Conservation (phyloP, 2,113 vertebrate genomes). For the Telmatochromis sp. region DNA sequence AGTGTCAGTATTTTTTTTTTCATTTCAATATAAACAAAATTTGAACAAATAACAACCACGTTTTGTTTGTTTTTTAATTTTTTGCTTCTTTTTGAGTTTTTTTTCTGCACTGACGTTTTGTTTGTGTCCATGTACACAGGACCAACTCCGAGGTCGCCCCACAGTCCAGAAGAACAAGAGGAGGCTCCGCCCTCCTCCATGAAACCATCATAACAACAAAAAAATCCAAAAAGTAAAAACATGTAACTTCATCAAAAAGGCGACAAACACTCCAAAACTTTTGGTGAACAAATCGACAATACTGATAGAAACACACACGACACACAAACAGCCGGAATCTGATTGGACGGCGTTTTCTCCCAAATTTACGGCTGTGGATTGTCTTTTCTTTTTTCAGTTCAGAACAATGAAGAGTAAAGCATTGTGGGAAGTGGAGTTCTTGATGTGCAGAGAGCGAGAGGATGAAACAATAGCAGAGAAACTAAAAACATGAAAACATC, state of each 20-base stretch:
- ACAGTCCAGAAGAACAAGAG: constrained; percentile 14
- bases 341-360: not conserved
- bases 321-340: not conserved
- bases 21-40: constrained; percentile 40
- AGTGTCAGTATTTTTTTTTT: constrained; percentile 57
- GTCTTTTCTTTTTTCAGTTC: not conserved
- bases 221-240: not conserved
- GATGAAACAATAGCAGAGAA: not conserved
- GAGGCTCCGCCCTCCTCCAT: constrained; percentile 71
- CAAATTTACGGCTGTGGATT: not conserved
- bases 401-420: constrained; percentile 10
- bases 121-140: not conserved
- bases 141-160: not conserved
- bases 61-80: not conserved
- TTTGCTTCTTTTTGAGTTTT: constrained; percentile 12
- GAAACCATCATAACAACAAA: constrained; percentile 5
- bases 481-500: not conserved
- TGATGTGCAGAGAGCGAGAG: not conserved
- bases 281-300: constrained; percentile 18
- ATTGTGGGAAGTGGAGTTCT: constrained; percentile 35
- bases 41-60: constrained; percentile 45
- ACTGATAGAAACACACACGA: constrained; percentile 45
- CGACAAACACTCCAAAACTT: not conserved
- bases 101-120: constrained; percentile 26
- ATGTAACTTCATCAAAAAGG: constrained; percentile 18